These are phyloP conservation scores for Hoplias malabaricus DNA, from an alignment of 2,113 vertebrate genomes.

Conservation along the genomic window DNA sequence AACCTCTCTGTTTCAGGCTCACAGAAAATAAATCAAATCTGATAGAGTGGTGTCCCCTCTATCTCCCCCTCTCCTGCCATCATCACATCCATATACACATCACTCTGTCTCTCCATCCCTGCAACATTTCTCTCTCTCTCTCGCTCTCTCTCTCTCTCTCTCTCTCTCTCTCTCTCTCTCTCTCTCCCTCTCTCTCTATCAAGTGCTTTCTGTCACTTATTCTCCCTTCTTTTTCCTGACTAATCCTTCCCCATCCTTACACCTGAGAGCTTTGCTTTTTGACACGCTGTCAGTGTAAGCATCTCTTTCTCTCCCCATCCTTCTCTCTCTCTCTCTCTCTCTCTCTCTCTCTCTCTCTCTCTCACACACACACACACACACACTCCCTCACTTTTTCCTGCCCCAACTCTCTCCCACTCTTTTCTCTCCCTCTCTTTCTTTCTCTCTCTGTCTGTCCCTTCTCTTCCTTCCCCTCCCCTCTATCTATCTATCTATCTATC, in stretches of 20 bases:
- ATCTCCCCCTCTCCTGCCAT: conserved; percentile 17
- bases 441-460: conserved; percentile 62
- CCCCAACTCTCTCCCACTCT: no score
- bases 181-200: conserved; percentile 30
- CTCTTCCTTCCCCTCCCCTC: conserved; percentile 26
- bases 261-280: conserved; percentile 41
- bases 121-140: conserved; percentile 35
- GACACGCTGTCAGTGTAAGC: conserved; percentile 27
- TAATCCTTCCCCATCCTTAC: conserved; percentile 34
- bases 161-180: conserved; percentile 1
- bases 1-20: conserved; percentile 30
- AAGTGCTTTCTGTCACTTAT: conserved; percentile 39
- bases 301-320: background rate
- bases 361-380: background rate
- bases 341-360: conserved; percentile 49
- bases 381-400: background rate
- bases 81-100: conserved; percentile 28
- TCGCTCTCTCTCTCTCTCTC: conserved; percentile 37
- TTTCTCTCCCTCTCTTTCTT: conserved; percentile 48
- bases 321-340: conserved; percentile 11
- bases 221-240: conserved; percentile 3
- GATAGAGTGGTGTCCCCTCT: conserved; percentile 23
- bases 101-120: conserved; percentile 26
- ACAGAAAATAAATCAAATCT: conserved; percentile 36
- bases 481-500: conserved; percentile 56